Base-by-base conservation (phyloP, 2,888 invertebrate genomes). In the Scelioninae gen. 1 region DNA sequence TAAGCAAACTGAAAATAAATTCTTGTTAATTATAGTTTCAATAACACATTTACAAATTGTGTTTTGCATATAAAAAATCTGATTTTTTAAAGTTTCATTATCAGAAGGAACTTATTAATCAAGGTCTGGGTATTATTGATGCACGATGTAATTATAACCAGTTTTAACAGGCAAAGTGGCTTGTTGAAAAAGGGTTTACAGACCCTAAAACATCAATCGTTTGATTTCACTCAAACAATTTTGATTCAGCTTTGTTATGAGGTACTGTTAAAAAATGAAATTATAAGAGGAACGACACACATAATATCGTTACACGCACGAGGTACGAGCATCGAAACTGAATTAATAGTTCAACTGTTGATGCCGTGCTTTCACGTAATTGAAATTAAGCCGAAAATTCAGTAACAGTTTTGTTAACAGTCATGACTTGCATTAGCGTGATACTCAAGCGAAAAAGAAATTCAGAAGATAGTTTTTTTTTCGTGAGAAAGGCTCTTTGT, bases 171-270 rank as follows among this genome's bases (percentile, higher is more conserved):
- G 31, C 43, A 74, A 74, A 80, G 74, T 68, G 68, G 62, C 51
- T 49, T 56, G 63, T 58, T 63, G 45, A n/a, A 40, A 68, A 68
- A 60, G 68, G 66, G 68, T 47, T 62, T 47, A n/a, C 38, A 45
- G 55, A 51, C 72, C 66, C 66, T 80, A 74, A 75, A 80, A 80
- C 80, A 47, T 56, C 49, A 47, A 43, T 7, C 72, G 13, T 68
- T 80, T 68, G 47, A 80, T 68, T 74, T n/a, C n/a, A n/a, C n/a
- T 68, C 51, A 63, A 74, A 75, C 74, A 68, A 69, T 80, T 45
- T 75, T 63, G 56, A 55, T 68, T 68, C 13, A 23, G 75, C 75
- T 81, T 81, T 71, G 71, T 71, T 76, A 71, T 53, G 38, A 43
- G 45, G 16, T 63, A 6, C 23, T 43, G 45, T 65, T 75, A 49